Percentiles rank a stretch among this genome's conserved stretches.
Conservation (phyloP, 2,888 invertebrate genomes). For the Pediacus dermestoides region DNA sequence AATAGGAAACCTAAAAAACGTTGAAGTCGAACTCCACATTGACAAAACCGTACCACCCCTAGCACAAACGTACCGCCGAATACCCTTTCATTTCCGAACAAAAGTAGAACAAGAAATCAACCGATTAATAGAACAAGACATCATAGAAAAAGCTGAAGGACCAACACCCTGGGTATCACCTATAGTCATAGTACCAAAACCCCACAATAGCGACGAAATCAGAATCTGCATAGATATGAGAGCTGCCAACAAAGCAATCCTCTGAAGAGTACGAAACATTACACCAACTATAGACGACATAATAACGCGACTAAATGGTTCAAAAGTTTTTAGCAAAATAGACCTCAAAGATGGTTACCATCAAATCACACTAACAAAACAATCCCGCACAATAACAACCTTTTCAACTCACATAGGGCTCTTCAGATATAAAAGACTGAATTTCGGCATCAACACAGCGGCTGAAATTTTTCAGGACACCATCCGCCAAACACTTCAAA, state of each 20-base stretch:
- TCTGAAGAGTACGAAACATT: slow-evolving; percentile 15
- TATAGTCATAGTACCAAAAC: slow-evolving; percentile 13
- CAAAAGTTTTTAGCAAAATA: slow-evolving; percentile 13
- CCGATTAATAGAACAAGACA: slow-evolving; percentile 7
- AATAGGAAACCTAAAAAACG: slow-evolving; percentile 26
- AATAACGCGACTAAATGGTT: slow-evolving; percentile 15
- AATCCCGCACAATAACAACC: slow-evolving; percentile 37
- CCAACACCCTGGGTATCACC: slow-evolving; percentile 19
- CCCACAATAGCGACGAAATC: slow-evolving; percentile 6
- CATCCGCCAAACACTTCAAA: slow-evolving; percentile 37
- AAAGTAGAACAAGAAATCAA: slow-evolving; percentile 9
- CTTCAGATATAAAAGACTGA: slow-evolving; percentile 40
- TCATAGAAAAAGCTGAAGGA: slow-evolving; percentile 10
- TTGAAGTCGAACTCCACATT: slow-evolving; percentile 19
- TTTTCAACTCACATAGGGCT: slow-evolving; percentile 40
- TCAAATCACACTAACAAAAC: slow-evolving; percentile 35
- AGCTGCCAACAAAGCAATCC: slow-evolving; percentile 14
- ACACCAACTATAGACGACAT: slow-evolving; percentile 20
- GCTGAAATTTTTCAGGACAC: slow-evolving; percentile 47
- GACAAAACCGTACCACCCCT: slow-evolving; percentile 14
- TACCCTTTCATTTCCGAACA: slow-evolving; percentile 18
- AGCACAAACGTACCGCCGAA: slow-evolving; percentile 16
- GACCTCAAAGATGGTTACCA: slow-evolving; percentile 37
- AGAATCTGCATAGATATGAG: slow-evolving; percentile 21
- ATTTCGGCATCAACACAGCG: slow-evolving; percentile 43